phyloP scores from a whole-genome alignment of 2,113 vertebrate species.

The Rostratula benghalensis region DNA sequence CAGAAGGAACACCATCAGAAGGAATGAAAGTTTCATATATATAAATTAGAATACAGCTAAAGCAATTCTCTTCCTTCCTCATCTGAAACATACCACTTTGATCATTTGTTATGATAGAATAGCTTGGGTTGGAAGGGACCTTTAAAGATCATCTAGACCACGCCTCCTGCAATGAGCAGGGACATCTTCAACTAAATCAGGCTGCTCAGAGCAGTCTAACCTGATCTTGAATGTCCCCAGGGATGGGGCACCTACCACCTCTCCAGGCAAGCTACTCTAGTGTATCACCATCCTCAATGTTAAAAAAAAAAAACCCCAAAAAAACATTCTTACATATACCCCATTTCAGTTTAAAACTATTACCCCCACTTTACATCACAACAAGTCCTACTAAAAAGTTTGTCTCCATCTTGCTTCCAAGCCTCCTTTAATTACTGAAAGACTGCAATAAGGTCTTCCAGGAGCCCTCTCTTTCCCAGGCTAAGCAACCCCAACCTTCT shows the following conservation, averaged over 20 bases:
- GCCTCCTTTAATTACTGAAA: background rate
- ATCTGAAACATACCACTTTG: background rate
- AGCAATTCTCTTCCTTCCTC: background rate
- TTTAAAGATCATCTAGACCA: background rate
- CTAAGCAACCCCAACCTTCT: no score
- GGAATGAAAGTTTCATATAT: background rate
- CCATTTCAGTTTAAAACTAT: background rate
- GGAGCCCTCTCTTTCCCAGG: no score
- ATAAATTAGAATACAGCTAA: background rate
- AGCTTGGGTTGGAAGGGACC: background rate
- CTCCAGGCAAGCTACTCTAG: background rate
- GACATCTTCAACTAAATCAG: background rate
- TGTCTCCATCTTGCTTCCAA: background rate
- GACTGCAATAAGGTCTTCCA: no score
- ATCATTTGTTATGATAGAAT: background rate
- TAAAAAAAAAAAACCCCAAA: no score
- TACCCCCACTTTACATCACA: background rate
- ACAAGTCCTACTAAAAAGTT: background rate
- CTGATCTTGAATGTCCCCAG: background rate
- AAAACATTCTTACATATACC: no score
- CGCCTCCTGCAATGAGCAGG: background rate
- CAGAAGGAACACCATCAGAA: background rate
- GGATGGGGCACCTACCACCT: background rate
- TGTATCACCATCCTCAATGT: background rate
- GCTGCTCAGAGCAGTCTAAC: background rate